Percentiles rank a stretch among this genome's conserved stretches.
phyloP scores from a whole-genome alignment of 1,140 invertebrate species.

The Brachionus plicatilis region DNA sequence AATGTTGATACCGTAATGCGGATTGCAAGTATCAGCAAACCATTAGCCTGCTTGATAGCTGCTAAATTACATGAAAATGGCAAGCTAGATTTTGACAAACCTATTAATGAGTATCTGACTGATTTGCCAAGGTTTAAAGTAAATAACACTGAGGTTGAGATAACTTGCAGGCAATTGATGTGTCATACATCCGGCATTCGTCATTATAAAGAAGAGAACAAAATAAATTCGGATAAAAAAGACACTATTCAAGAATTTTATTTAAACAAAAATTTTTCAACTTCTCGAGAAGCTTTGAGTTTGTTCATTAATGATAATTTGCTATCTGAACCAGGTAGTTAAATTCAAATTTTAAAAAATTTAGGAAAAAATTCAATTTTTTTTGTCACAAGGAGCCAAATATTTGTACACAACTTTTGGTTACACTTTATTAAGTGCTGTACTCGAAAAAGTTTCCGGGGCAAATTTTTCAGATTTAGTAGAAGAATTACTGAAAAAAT shows the following conservation, averaged over 20 bases:
- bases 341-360: background rate
- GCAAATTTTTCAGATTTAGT: constrained; percentile 56
- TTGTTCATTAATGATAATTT: constrained; percentile 64
- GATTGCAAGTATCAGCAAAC: constrained; percentile 65
- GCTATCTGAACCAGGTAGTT: constrained; percentile 60
- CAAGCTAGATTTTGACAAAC: constrained; percentile 61
- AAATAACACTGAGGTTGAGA: constrained; percentile 52
- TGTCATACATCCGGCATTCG: constrained; percentile 61
- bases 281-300: constrained; percentile 57
- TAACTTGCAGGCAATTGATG: constrained; percentile 59
- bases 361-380: background rate
- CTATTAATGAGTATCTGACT: constrained; percentile 59
- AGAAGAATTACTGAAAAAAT: constrained; percentile 54
- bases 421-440: constrained; percentile 62
- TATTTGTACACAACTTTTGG: constrained; percentile 63
- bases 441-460: constrained; percentile 55
- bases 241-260: constrained; percentile 51
- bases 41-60: constrained; percentile 60
- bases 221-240: constrained; percentile 42
- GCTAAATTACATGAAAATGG: constrained; percentile 60
- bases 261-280: constrained; percentile 55
- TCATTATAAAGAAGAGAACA: constrained; percentile 57
- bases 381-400: constrained; percentile 52
- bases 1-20: constrained; percentile 60
- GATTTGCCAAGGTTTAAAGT: constrained; percentile 56